Conservation (phyloP, 2,888 invertebrate species). For the Conomelus anceps region DNA sequence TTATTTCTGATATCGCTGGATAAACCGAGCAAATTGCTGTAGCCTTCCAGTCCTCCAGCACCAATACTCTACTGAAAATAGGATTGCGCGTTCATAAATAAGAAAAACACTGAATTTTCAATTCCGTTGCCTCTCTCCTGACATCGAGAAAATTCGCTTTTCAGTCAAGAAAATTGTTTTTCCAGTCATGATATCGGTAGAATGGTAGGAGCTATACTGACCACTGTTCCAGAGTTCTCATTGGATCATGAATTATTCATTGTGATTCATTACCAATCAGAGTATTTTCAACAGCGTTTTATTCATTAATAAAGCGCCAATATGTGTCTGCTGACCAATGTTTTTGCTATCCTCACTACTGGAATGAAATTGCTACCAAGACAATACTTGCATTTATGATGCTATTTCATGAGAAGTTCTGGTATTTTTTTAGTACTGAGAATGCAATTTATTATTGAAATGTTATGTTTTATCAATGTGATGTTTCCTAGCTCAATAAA, state of each 20-base stretch:
- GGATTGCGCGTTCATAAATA: background rate
- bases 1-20: background rate
- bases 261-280: background rate
- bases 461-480: no score
- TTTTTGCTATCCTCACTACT: background rate
- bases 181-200: background rate
- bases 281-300: background rate
- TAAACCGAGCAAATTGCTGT: background rate
- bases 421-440: background rate
- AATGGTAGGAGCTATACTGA: background rate
- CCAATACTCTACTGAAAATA: background rate
- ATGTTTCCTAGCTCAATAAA: no score
- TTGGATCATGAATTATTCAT: background rate
- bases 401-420: background rate
- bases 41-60: background rate
- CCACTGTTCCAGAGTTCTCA: background rate
- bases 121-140: background rate
- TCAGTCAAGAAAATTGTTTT: background rate
- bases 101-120: background rate
- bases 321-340: background rate
- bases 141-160: background rate
- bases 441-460: no score
- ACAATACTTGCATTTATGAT: background rate
- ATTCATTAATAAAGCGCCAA: background rate
- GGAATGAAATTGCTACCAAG: background rate